Conservation (phyloP, 2,113 vertebrate genomes). For the Hippocampus guttulatus region DNA sequence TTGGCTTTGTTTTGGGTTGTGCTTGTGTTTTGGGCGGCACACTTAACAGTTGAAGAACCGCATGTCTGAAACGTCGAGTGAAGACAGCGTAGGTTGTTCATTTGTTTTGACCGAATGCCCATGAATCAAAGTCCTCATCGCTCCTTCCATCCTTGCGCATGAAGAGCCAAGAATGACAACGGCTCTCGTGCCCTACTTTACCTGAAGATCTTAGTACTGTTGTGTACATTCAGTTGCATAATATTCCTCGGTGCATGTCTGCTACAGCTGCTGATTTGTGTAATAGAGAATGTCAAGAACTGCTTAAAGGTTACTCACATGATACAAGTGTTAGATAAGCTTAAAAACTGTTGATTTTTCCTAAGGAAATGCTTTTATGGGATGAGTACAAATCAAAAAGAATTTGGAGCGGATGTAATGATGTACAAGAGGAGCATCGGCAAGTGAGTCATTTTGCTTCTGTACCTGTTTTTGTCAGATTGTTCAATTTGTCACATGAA, state of each 20-base stretch:
- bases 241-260: slow-evolving; percentile 82
- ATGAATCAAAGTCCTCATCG: slow-evolving; percentile 66
- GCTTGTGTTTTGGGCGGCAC: slow-evolving; percentile 92
- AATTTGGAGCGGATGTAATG: slow-evolving; percentile 59
- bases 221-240: slow-evolving; percentile 73
- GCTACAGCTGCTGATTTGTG: slow-evolving; percentile 76
- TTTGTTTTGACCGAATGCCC: slow-evolving; percentile 48
- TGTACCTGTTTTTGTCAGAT: slow-evolving; percentile 81
- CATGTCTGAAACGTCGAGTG: slow-evolving; percentile 78
- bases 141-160: slow-evolving; percentile 72
- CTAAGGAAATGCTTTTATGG: slow-evolving; percentile 73
- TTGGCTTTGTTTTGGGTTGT: slow-evolving; percentile 89
- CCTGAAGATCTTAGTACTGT: slow-evolving; percentile 66
- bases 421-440: slow-evolving; percentile 61
- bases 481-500: slow-evolving; percentile 80
- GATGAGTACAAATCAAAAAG: slow-evolving; percentile 75
- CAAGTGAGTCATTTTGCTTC: slow-evolving; percentile 73
- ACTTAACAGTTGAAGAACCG: slow-evolving; percentile 79
- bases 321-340: slow-evolving; percentile 77
- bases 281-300: slow-evolving; percentile 81
- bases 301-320: slow-evolving; percentile 70
- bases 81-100: slow-evolving; percentile 37
- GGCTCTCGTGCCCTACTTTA: slow-evolving; percentile 68
- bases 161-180: slow-evolving; percentile 68
- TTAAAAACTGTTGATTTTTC: slow-evolving; percentile 76